Percentiles rank a stretch among this genome's conserved stretches.
phyloP scores from a whole-genome alignment of 1,140 invertebrate genomes.

The Rhysida immarginata region DNA sequence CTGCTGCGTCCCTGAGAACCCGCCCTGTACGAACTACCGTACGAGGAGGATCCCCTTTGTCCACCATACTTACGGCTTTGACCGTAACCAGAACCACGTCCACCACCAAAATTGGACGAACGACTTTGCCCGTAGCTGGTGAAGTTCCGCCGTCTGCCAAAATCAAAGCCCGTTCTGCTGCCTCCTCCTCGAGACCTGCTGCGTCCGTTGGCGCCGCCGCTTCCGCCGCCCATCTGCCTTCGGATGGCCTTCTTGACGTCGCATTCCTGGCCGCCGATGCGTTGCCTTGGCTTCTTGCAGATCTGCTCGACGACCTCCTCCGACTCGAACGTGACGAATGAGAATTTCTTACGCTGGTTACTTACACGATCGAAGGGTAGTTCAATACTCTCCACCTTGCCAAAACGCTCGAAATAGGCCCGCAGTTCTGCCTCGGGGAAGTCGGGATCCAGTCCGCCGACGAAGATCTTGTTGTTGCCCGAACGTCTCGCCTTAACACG shows the following conservation, averaged over 20 bases:
- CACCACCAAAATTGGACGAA: no score
- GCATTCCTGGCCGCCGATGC: slow-evolving; percentile 80
- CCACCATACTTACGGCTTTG: no score
- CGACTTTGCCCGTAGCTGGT: no score
- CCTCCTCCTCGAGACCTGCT: slow-evolving; percentile 19
- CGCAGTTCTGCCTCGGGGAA: slow-evolving; percentile 84
- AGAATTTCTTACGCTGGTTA: slow-evolving; percentile 87
- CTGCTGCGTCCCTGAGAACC: no score
- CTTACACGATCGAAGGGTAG: slow-evolving; percentile 93
- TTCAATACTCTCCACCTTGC: slow-evolving; percentile 65
- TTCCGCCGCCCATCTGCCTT: slow-evolving; percentile 38
- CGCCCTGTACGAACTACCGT: no score
- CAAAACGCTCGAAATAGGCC: slow-evolving; percentile 74
- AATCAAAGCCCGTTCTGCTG: no score
- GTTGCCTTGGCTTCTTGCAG: slow-evolving; percentile 77
- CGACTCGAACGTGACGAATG: slow-evolving; percentile 86
- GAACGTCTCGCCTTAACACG: slow-evolving; percentile 73
- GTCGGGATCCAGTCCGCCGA: slow-evolving; percentile 77
- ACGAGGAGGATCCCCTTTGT: no score
- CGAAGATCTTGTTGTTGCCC: slow-evolving; percentile 71
- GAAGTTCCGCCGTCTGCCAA: no score
- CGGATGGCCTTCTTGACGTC: slow-evolving; percentile 89
- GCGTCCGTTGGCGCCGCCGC: no score
- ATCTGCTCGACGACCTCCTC: slow-evolving; percentile 81
- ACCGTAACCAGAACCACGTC: slow-evolving; percentile 26